Evolutionary conservation across 2,888 invertebrate species (phyloP), one percentile per base, ranked within the genome.

Genomic region (Cephus sareptanus): DNA sequence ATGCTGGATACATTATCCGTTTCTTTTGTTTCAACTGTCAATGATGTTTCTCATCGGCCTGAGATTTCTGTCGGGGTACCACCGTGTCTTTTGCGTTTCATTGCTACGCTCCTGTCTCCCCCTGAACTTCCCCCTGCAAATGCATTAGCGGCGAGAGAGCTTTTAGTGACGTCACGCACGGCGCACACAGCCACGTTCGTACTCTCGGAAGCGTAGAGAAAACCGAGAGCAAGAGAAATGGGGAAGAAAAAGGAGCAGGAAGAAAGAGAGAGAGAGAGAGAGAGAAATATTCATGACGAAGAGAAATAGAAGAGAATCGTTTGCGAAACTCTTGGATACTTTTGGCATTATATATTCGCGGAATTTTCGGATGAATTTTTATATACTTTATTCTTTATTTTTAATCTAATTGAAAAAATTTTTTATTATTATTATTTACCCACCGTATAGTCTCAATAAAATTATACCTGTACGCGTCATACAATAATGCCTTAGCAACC

Each of bases 121-220:
- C 81, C 83, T 69, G 15, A 71, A 31, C 9, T 73, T 76, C 80
- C 77, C 81, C 78, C 78, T 83, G 87, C 90, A 90, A 90, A 91
- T 91, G 91, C 90, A 90, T 90, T 89, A 90, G 90, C 88, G 87
- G 87, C 86, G 86, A 87, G 82, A 82, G 83, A 89, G 89, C 88
- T 89, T 89, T 89, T 88, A 89, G 89, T 85, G 89, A 88, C 89
- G 88, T 89, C 88, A 85, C 76, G 31, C 84, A 86, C 85, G 83
- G 77, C 69, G 31, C 83, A 83, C 77, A 83, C 78, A 81, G 76
- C 78, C 83, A 81, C 83, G 56, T 1, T 56, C 56, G 56, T 56
- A 23, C 56, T 56, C 56, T 56, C 71, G 71, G 34, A 30, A 74
- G 33, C 74, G n/a, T n/a, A 37, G 74, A 34, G 74, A 34, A 34